Conservation (phyloP, 2,888 invertebrate genomes). For the Parasteatoda lunata region DNA sequence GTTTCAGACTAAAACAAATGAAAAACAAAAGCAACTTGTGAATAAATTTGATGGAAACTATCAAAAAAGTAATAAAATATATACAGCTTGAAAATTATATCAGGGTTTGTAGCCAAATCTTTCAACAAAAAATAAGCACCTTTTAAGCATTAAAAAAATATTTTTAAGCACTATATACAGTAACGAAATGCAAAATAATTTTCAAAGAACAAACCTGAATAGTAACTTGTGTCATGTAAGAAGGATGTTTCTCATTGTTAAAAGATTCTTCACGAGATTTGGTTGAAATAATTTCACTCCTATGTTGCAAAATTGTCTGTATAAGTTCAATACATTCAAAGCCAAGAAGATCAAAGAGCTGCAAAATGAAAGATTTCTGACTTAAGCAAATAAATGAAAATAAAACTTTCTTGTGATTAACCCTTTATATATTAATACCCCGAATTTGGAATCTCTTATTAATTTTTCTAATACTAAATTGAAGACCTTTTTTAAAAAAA, state of each 20-base stretch:
- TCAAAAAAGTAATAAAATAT: neutral
- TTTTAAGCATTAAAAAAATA: no score
- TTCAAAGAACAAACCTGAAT: conserved; percentile 74
- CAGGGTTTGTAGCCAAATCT: no score
- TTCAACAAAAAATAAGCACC: no score
- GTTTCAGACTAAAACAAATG: conserved; percentile 82
- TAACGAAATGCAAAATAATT: no score
- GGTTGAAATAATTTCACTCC: conserved; percentile 76
- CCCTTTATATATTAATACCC: no score
- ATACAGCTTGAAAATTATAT: neutral
- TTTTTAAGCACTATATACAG: no score
- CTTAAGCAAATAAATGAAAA: no score
- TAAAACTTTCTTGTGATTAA: no score
- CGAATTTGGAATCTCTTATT: no score
- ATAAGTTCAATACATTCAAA: conserved; percentile 88
- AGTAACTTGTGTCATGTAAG: conserved; percentile 86
- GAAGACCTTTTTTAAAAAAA: no score
- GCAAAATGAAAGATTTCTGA: conserved; percentile 2
- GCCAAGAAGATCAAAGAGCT: conserved; percentile 90
- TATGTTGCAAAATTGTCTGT: conserved; percentile 80
- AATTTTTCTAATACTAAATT: no score
- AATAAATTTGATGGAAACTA: neutral
- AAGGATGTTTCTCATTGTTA: conserved; percentile 76
- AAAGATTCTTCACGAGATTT: conserved; percentile 53
- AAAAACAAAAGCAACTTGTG: neutral